These are phyloP conservation scores for Petrolisthes cinctipes DNA, from an alignment of 2,888 invertebrate genomes.

Conservation along the genomic window DNA sequence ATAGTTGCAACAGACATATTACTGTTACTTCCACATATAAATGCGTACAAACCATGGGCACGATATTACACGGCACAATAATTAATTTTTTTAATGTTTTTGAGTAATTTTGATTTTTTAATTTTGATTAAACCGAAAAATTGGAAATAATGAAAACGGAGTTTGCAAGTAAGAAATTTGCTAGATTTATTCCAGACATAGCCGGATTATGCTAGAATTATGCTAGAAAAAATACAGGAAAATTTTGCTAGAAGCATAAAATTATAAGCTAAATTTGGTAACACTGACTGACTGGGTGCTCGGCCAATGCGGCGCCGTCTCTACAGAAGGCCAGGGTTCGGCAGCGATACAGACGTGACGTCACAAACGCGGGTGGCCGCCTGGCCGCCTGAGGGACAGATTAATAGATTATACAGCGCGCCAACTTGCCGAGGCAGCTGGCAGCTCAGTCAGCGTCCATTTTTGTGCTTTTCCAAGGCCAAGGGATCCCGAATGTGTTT, in stretches of 20 bases:
- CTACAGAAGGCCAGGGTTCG: no score
- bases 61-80: background rate
- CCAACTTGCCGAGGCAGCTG: no score
- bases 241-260: background rate
- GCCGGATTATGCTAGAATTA: slow-evolving; percentile 21
- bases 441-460: no score
- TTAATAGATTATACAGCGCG: no score
- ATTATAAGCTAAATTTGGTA: no score
- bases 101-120: background rate
- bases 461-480: no score
- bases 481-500: no score
- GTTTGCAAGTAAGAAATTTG: slow-evolving; percentile 19
- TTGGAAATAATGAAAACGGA: background rate
- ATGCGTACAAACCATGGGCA: background rate
- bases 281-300: no score
- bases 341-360: no score
- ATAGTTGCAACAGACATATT: background rate
- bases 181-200: background rate
- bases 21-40: background rate
- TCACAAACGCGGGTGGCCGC: no score
- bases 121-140: slow-evolving; percentile 11
- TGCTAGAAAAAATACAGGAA: slow-evolving; percentile 4
- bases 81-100: background rate
- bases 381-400: no score
- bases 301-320: no score